Conservation (phyloP, 2,888 invertebrate genomes). For the Crossocerus cetratus region DNA sequence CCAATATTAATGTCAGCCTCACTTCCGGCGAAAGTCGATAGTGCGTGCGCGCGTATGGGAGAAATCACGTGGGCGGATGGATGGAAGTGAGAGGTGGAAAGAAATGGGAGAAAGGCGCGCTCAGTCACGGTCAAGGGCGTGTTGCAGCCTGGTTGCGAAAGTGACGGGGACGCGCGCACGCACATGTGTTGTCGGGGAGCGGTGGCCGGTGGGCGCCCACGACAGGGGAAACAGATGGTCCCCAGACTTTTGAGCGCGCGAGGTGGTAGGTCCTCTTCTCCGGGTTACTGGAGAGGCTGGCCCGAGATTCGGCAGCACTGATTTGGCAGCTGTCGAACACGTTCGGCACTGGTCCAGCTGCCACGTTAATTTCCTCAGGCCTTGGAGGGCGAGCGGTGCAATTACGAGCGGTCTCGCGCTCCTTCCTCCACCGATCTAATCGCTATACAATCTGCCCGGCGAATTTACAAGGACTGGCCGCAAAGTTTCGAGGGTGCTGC, state of each 20-base stretch:
- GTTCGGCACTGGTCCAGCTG: conserved; percentile 64
- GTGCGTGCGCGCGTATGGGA: no score
- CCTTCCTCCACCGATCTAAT: conserved; percentile 47
- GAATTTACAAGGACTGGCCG: conserved; percentile 50
- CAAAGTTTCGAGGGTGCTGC: conserved; percentile 28
- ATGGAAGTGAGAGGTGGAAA: neutral
- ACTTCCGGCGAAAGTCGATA: no score
- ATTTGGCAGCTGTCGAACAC: conserved; percentile 73
- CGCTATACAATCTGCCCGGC: conserved; percentile 55
- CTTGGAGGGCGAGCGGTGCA: conserved; percentile 41
- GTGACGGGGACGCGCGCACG: neutral
- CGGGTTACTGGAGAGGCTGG: neutral
- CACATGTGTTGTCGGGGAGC: conserved; percentile 38
- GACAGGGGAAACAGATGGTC: conserved; percentile 52
- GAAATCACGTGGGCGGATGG: neutral
- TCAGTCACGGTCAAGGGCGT: conserved; percentile 1
- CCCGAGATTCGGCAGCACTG: conserved; percentile 47
- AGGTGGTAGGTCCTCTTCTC: no score
- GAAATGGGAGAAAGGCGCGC: conserved; percentile 21
- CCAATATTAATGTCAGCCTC: no score
- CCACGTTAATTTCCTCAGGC: conserved; percentile 58
- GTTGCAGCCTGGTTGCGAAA: neutral
- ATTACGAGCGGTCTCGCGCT: conserved; percentile 41
- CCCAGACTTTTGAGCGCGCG: conserved; percentile 45
- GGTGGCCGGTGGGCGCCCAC: conserved; percentile 34